phyloP scores from a whole-genome alignment of 2,888 invertebrate species.

The Mythimna vitellina region DNA sequence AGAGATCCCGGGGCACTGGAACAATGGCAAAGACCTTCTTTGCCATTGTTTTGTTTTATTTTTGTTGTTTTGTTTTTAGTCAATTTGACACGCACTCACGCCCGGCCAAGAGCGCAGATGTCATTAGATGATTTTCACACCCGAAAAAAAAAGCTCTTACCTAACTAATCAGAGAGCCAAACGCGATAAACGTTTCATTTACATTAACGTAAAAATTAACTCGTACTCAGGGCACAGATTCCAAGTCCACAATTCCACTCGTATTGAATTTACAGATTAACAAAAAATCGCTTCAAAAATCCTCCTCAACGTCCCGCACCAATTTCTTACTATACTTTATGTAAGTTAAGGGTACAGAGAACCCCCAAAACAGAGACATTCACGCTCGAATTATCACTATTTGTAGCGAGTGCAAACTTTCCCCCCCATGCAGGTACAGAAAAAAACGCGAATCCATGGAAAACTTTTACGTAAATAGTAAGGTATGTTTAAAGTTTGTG shows the following conservation, averaged over 20 bases:
- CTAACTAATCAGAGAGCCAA: no score
- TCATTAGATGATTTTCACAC: no score
- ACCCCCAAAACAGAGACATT: constrained; percentile 66
- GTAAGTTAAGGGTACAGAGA: constrained; percentile 44
- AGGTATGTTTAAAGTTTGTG: constrained; percentile 79
- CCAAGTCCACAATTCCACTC: neutral
- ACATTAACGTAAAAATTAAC: neutral
- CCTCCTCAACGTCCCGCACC: constrained; percentile 20
- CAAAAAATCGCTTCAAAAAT: constrained; percentile 13
- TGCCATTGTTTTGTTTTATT: no score
- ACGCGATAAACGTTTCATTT: neutral
- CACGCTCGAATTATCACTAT: constrained; percentile 71
- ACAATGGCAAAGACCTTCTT: no score
- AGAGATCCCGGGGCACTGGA: no score
- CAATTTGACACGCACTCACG: no score
- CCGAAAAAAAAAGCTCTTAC: no score
- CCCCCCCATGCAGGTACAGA: constrained; percentile 72
- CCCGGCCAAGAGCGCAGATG: no score
- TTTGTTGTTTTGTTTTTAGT: no score
- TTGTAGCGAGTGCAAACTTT: constrained; percentile 72
- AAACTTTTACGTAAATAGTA: constrained; percentile 80
- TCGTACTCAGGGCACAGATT: neutral
- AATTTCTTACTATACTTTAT: constrained; percentile 49
- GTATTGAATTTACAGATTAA: constrained; percentile 43
- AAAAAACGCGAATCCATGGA: constrained; percentile 70